phyloP scores from a whole-genome alignment of 2,888 invertebrate genomes.

The Drymonia ruficornis region DNA sequence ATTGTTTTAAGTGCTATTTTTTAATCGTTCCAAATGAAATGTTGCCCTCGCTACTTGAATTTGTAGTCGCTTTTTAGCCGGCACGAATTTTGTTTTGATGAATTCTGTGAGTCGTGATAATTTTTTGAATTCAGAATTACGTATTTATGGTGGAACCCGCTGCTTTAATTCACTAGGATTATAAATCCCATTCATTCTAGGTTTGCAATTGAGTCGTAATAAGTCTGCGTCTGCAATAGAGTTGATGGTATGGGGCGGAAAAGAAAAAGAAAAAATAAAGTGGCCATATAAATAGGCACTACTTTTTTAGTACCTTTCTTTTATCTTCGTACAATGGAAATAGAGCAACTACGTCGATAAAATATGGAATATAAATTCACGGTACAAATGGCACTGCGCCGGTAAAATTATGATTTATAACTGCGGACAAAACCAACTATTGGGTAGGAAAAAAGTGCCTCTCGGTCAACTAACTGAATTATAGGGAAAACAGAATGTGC shows the following conservation, averaged over 20 bases:
- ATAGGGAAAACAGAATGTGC: constrained; percentile 19
- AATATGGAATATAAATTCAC: constrained; percentile 34
- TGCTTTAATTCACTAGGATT: constrained; percentile 1
- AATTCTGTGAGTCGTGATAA: background rate
- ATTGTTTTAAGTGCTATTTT: constrained; percentile 30
- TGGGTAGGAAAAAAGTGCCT: constrained; percentile 14
- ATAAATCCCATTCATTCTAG: background rate
- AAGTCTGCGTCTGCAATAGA: too few relatives aligned
- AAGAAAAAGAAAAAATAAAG: too few relatives aligned
- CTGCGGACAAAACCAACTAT: constrained; percentile 21
- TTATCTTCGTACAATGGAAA: constrained; percentile 23
- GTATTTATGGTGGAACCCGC: background rate
- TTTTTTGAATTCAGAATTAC: background rate
- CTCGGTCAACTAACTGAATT: constrained; percentile 20
- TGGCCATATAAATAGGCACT: too few relatives aligned
- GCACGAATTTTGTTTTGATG: background rate
- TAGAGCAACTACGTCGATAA: constrained; percentile 21
- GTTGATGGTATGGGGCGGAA: too few relatives aligned
- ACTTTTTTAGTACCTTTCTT: background rate
- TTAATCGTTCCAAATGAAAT: constrained; percentile 6
- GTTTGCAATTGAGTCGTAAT: too few relatives aligned
- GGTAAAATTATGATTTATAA: constrained; percentile 30
- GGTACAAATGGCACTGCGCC: constrained; percentile 21
- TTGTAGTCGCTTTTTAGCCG: background rate
- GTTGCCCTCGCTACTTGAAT: background rate